These are phyloP conservation scores for Mastomys coucha DNA, from an alignment of 2,113 vertebrate species.

Conservation along the genomic window DNA sequence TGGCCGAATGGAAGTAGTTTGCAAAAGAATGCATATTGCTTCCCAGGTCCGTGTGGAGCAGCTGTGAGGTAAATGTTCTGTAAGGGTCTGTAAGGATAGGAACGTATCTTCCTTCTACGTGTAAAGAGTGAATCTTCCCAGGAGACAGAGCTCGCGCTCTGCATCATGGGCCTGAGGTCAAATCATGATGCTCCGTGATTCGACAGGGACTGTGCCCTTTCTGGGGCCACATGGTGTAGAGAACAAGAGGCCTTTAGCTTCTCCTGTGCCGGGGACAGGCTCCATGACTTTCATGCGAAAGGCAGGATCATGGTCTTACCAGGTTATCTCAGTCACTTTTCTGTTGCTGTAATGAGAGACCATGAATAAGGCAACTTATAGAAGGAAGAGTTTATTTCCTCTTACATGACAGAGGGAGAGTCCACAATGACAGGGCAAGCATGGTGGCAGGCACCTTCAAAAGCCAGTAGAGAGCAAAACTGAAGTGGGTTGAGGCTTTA, in stretches of 20 bases:
- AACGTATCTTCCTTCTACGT: neutral
- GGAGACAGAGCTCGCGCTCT: neutral
- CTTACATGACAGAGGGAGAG: neutral
- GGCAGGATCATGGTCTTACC: neutral
- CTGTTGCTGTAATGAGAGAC: neutral
- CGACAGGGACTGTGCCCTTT: neutral
- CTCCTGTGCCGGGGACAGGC: neutral
- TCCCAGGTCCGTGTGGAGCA: neutral
- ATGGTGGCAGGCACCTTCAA: neutral
- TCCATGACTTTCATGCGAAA: neutral
- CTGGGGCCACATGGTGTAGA: neutral
- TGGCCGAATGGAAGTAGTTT: neutral
- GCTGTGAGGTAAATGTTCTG: neutral
- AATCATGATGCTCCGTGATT: neutral
- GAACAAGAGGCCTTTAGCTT: neutral
- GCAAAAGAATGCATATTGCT: constrained; percentile 2
- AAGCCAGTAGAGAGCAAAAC: neutral
- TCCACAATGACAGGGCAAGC: too few relatives aligned
- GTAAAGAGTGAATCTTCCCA: neutral
- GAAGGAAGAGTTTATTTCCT: neutral
- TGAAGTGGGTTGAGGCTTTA: neutral
- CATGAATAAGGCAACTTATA: neutral
- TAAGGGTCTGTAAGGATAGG: neutral
- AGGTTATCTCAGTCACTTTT: neutral
- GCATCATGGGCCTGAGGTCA: neutral